phyloP scores from a whole-genome alignment of 2,888 invertebrate species.

The Carcina quercana region DNA sequence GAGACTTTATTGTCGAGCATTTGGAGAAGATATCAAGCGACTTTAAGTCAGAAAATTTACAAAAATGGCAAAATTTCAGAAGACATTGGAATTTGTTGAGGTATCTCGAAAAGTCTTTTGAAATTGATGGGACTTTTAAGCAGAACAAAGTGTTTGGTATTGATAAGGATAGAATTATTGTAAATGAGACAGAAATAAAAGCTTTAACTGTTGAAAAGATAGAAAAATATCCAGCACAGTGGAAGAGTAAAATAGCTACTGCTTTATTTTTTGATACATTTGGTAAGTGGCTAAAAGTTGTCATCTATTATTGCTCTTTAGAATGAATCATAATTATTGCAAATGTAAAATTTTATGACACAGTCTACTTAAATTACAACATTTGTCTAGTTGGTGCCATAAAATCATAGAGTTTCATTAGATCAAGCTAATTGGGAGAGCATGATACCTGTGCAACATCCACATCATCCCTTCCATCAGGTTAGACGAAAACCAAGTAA shows the following conservation, averaged over 20 bases:
- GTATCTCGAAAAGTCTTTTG: slow-evolving; percentile 64
- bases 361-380: too few relatives aligned
- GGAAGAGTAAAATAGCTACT: slow-evolving; percentile 74
- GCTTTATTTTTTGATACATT: slow-evolving; percentile 72
- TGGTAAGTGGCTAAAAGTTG: slow-evolving; percentile 42
- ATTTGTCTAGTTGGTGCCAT: too few relatives aligned
- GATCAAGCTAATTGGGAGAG: too few relatives aligned
- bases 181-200: slow-evolving; percentile 65
- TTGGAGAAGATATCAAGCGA: slow-evolving; percentile 68
- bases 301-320: neutral
- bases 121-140: slow-evolving; percentile 60
- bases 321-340: too few relatives aligned
- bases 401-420: too few relatives aligned
- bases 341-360: too few relatives aligned
- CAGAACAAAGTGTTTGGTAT: slow-evolving; percentile 66
- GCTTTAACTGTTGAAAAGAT: slow-evolving; percentile 63
- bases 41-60: slow-evolving; percentile 38
- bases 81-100: slow-evolving; percentile 60
- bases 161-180: slow-evolving; percentile 52
- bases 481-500: too few relatives aligned
- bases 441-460: too few relatives aligned
- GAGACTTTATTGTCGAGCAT: slow-evolving; percentile 80
- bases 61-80: slow-evolving; percentile 49
- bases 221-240: slow-evolving; percentile 54
- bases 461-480: too few relatives aligned